These are phyloP conservation scores for Sclerurus mexicanus DNA, from an alignment of 2,113 vertebrate genomes.

Conservation along the genomic window DNA sequence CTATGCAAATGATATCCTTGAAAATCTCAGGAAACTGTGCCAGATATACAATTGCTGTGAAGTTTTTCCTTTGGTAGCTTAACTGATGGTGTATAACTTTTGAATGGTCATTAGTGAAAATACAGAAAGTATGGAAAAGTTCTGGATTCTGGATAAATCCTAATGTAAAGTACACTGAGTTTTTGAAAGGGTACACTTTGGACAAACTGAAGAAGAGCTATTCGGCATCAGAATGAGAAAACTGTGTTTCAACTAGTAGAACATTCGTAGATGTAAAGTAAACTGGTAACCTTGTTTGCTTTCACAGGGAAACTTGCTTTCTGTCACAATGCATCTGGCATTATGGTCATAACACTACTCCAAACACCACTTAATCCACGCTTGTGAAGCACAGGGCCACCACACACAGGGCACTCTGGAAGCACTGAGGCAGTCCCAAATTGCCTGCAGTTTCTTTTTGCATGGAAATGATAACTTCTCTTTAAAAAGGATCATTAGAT, in stretches of 20 bases:
- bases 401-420: neutral
- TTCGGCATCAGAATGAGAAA: neutral
- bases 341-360: neutral
- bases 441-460: neutral
- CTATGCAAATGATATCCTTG: neutral
- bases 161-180: neutral
- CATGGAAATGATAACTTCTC: neutral
- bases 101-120: neutral
- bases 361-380: neutral
- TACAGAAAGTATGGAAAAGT: neutral
- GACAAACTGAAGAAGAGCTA: neutral
- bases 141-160: neutral
- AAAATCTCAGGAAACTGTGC: neutral
- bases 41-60: neutral
- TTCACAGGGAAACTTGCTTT: neutral
- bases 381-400: neutral
- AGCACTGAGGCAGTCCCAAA: neutral
- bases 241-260: neutral
- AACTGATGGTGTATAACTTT: neutral
- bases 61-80: neutral
- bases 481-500: neutral
- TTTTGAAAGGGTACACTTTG: neutral
- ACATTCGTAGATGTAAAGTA: neutral
- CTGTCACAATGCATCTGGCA: neutral
- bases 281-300: fast-evolving